These are phyloP conservation scores for Tenodera sinensis DNA, from an alignment of 2,888 invertebrate genomes.

Conservation along the genomic window DNA sequence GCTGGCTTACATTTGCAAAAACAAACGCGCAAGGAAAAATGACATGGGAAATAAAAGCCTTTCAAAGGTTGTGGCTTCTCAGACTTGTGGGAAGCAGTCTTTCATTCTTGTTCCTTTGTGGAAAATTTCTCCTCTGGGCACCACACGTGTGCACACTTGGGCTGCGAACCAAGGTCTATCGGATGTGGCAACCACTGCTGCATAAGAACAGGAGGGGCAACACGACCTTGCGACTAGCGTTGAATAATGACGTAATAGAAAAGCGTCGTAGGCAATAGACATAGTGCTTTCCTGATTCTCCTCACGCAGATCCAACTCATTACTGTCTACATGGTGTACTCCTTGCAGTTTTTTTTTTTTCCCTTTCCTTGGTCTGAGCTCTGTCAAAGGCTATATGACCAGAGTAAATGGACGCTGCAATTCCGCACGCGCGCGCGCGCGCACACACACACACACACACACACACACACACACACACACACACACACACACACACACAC, in stretches of 20 bases:
- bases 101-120: background rate
- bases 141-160: background rate
- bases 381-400: too few relatives aligned
- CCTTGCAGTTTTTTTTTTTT: background rate
- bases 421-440: too few relatives aligned
- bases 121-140: background rate
- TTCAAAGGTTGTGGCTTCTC: too few relatives aligned
- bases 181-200: background rate
- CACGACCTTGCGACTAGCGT: background rate
- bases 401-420: too few relatives aligned
- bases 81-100: background rate
- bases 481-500: too few relatives aligned
- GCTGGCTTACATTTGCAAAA: background rate
- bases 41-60: too few relatives aligned
- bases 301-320: background rate
- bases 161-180: too few relatives aligned
- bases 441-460: too few relatives aligned
- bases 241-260: too few relatives aligned
- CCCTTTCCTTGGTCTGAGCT: too few relatives aligned
- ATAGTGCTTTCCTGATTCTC: background rate
- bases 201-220: too few relatives aligned
- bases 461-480: too few relatives aligned
- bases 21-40: background rate
- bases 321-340: background rate
- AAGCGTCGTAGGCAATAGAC: background rate